Evolutionary conservation across 2,888 invertebrate genomes (phyloP).

Genomic region (Mycalesis mineus): DNA sequence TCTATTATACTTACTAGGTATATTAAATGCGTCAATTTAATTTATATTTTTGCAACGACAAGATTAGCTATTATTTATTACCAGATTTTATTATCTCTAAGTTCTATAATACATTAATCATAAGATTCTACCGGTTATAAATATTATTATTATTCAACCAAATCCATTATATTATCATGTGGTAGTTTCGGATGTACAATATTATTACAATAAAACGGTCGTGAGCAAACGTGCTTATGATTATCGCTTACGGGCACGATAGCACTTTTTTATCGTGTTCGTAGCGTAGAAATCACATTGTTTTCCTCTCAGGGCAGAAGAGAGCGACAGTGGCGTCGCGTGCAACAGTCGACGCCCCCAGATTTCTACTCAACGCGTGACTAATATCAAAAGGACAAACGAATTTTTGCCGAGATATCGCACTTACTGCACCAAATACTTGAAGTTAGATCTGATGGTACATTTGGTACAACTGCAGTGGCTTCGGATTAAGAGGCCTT

Average conservation of each 20-base stretch:
- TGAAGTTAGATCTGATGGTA: too few species aligned
- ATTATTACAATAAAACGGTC: not conserved
- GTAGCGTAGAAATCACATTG: constrained; percentile 59
- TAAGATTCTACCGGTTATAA: not conserved
- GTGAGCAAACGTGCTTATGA: constrained; percentile 4
- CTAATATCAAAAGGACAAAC: constrained; percentile 34
- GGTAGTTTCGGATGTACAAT: not conserved
- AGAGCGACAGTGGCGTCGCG: constrained; percentile 61
- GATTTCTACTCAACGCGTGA: constrained; percentile 65
- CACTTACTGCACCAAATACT: not conserved
- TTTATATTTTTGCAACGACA: not conserved
- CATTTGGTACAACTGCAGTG: too few species aligned
- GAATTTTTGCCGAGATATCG: not conserved
- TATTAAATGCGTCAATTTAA: too few species aligned
- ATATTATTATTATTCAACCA: too few species aligned
- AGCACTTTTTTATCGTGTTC: constrained; percentile 36
- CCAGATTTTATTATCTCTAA: not conserved
- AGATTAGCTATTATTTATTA: not conserved
- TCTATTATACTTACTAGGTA: too few species aligned
- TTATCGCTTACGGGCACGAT: constrained; percentile 36
- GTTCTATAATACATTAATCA: not conserved
- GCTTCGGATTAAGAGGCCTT: too few species aligned
- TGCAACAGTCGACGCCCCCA: constrained; percentile 63
- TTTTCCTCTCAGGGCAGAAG: constrained; percentile 58
- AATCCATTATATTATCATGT: too few species aligned